These are phyloP conservation scores for Neosalanx taihuensis DNA, from an alignment of 2,797 vertebrate genomes.

Conservation along the genomic window DNA sequence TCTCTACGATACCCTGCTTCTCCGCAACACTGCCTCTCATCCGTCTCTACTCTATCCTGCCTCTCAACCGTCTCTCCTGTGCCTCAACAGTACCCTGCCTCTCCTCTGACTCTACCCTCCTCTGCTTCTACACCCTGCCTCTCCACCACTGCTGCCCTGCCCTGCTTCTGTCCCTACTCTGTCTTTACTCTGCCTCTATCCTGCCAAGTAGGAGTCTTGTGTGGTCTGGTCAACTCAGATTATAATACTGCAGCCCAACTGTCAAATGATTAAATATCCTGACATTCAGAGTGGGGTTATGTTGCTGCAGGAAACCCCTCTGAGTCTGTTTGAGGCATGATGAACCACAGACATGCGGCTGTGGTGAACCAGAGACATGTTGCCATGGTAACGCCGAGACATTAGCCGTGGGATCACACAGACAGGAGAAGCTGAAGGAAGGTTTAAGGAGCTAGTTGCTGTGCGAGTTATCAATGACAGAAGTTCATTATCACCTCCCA, in stretches of 20 bases:
- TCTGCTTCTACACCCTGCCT: neutral
- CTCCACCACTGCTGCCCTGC: neutral
- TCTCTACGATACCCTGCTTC: neutral
- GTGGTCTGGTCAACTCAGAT: too few species aligned
- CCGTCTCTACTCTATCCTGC: too few species aligned
- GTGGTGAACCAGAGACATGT: neutral
- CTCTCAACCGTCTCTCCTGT: too few species aligned
- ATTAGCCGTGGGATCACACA: constrained; percentile 4
- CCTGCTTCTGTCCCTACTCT: neutral
- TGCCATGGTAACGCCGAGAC: constrained; percentile 21
- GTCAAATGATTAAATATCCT: too few species aligned
- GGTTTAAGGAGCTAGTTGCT: constrained; percentile 54
- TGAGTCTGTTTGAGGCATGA: too few species aligned
- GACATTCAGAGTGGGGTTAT: too few species aligned
- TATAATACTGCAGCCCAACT: too few species aligned
- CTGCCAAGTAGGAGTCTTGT: too few species aligned
- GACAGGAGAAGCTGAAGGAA: constrained; percentile 24
- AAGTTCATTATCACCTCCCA: constrained; percentile 69
- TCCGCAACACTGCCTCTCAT: too few species aligned
- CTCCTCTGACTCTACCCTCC: neutral
- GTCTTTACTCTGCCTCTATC: neutral
- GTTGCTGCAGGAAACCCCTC: too few species aligned
- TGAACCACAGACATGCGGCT: neutral
- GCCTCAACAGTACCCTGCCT: neutral
- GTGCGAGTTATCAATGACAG: constrained; percentile 65